phyloP scores from a whole-genome alignment of 1,140 invertebrate genomes.

The Drosophila bifasciata region DNA sequence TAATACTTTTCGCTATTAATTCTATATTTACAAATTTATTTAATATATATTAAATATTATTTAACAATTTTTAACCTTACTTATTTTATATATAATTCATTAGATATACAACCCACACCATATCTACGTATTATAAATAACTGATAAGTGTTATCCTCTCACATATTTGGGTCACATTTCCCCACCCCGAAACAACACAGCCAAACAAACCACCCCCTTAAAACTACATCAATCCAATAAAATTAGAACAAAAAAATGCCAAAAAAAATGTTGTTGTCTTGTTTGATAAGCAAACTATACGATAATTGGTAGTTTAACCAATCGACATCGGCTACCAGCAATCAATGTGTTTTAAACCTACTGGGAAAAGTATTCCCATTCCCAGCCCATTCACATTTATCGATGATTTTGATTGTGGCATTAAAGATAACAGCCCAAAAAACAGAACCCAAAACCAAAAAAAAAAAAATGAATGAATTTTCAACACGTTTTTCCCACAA shows the following conservation, averaged over 20 bases:
- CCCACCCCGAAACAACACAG: no score
- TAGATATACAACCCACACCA: no score
- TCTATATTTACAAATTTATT: no score
- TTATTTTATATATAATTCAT: no score
- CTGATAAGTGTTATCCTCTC: no score
- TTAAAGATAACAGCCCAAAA: slow-evolving; percentile 37
- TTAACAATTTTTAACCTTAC: no score
- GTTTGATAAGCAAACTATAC: slow-evolving; percentile 22
- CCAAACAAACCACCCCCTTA: neutral
- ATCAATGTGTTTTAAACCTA: neutral
- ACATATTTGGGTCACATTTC: neutral
- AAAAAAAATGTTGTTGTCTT: slow-evolving; percentile 19
- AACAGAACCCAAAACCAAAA: neutral
- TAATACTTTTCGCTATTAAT: no score
- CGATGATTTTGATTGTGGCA: slow-evolving; percentile 31
- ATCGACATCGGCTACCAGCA: neutral
- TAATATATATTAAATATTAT: no score
- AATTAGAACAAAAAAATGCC: slow-evolving; percentile 4
- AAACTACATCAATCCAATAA: slow-evolving; percentile 9
- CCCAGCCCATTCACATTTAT: slow-evolving; percentile 32
- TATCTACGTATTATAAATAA: no score
- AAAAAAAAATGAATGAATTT: slow-evolving; percentile 27
- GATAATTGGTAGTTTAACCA: slow-evolving; percentile 10
- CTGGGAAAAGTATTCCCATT: slow-evolving; percentile 14
- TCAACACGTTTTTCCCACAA: slow-evolving; percentile 36